Base-by-base conservation (phyloP, 2,888 invertebrate genomes). In the Ophion ventricosus region DNA sequence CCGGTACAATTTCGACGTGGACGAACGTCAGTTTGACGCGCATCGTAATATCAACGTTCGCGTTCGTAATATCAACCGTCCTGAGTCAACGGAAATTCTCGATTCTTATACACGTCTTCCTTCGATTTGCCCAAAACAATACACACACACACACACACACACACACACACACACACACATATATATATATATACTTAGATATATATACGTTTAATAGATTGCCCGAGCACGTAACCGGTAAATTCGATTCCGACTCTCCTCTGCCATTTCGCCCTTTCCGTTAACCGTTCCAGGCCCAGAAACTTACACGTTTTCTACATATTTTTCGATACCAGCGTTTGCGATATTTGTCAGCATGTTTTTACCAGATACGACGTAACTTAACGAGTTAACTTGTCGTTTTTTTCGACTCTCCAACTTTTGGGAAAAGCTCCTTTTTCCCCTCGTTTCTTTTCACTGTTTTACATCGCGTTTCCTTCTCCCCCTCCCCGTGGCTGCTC, bases 71-170 rank as follows among this genome's bases (percentile, higher is more conserved):
- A 66, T 61, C 67, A 66, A 49, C 64, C 66, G 61, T 80, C 79
- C 76, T 63, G 76, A 80, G 77, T 76, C 80, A 76, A 78, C 80
- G 83, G 80, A 84, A 84, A 80, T 76, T 84, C 76, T 40, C 74
- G 72, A 66, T 57, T 72, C 54, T 66, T 67, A 61, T 40, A n/a
- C 57, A 67, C 26, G 67, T 84, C 80, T 84, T 80, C 80, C 77
- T 75, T 80, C 40, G 63, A 73, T 66, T 70, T 79, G 57, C 72
- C 70, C 61, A 25, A 69, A 61, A 74, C 49, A 25, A 69, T 43
- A 43, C 14, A 43, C 43, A 43, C 14, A 11, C 10, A 43, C 14
- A 43, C 43, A 43, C 14, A 11, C 10, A 40, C 20, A 26, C 14
- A 49, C 25, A 26, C 43, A 43, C 35, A 35, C 14, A 43, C 11